phyloP scores from a whole-genome alignment of 1,140 invertebrate species.

The Conus ventricosus region DNA sequence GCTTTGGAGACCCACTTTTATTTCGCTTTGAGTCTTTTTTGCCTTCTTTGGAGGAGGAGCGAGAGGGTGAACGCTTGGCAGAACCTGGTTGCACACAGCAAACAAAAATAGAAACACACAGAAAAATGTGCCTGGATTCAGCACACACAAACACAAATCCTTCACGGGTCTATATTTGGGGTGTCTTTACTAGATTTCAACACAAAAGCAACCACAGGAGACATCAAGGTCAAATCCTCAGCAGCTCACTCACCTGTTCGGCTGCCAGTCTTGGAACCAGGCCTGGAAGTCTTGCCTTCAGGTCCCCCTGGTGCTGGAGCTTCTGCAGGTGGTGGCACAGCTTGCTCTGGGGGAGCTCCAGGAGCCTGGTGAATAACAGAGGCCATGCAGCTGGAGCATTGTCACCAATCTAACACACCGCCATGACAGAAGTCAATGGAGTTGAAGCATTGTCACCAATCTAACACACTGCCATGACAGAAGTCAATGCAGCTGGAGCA shows the following conservation, averaged over 20 bases:
- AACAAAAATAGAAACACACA: not conserved
- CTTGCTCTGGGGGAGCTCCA: conserved; percentile 52
- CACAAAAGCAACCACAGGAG: too few relatives aligned
- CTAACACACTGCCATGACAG: too few relatives aligned
- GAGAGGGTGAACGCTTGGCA: conserved; percentile 41
- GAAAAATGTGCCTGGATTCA: not conserved
- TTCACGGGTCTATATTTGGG: too few relatives aligned
- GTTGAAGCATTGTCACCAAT: too few relatives aligned
- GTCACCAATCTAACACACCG: not conserved
- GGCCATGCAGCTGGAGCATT: not conserved
- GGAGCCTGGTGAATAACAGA: conserved; percentile 44
- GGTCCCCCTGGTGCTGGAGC: conserved; percentile 55
- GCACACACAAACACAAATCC: too few relatives aligned
- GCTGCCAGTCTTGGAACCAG: conserved; percentile 36
- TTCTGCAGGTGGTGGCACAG: conserved; percentile 61
- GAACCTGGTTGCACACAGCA: conserved; percentile 15
- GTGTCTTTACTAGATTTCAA: too few relatives aligned
- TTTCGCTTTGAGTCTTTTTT: conserved; percentile 56
- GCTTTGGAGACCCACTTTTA: conserved; percentile 65
- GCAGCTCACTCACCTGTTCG: conserved; percentile 22
- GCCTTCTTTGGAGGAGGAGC: conserved; percentile 61
- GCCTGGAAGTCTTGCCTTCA: conserved; percentile 30
- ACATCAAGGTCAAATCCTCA: too few relatives aligned
- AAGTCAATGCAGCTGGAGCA: too few relatives aligned
- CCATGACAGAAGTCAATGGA: too few relatives aligned